These are phyloP conservation scores for Fringilla coelebs DNA, from an alignment of 2,797 vertebrate species.

Conservation along the genomic window DNA sequence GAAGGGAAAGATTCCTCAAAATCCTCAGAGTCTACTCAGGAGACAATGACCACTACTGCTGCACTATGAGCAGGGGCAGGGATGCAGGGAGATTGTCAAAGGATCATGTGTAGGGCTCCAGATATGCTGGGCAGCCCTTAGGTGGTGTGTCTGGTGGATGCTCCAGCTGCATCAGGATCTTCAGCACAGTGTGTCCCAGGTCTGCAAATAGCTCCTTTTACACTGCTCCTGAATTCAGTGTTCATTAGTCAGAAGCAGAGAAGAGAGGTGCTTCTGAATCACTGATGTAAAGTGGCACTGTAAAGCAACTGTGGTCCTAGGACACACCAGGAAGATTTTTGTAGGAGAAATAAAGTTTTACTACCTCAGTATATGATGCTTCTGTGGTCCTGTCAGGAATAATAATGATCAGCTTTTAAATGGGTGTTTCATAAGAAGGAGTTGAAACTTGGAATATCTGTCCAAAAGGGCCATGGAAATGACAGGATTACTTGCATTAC, in stretches of 20 bases:
- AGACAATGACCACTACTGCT: neutral
- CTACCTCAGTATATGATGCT: neutral
- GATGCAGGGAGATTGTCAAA: neutral
- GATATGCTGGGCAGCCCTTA: neutral
- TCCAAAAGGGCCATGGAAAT: neutral
- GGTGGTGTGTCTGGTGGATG: neutral
- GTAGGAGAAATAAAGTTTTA: neutral
- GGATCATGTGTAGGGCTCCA: no score
- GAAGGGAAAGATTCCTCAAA: neutral
- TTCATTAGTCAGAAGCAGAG: neutral
- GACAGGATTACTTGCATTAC: neutral
- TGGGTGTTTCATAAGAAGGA: neutral
- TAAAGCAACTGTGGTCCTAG: neutral
- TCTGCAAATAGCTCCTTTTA: neutral
- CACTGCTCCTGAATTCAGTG: neutral
- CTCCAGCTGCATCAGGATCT: neutral
- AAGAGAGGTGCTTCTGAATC: neutral
- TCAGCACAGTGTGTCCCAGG: neutral
- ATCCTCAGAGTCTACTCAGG: neutral
- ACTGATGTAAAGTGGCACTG: neutral
- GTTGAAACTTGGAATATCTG: neutral
- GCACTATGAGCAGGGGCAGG: neutral
- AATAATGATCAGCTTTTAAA: neutral
- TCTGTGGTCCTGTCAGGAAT: neutral
- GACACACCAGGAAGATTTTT: neutral